A percentile compares a stretch with the other conserved stretches of the same genome.
phyloP scores from a whole-genome alignment of 2,797 vertebrate species.

The Pygocentrus nattereri region DNA sequence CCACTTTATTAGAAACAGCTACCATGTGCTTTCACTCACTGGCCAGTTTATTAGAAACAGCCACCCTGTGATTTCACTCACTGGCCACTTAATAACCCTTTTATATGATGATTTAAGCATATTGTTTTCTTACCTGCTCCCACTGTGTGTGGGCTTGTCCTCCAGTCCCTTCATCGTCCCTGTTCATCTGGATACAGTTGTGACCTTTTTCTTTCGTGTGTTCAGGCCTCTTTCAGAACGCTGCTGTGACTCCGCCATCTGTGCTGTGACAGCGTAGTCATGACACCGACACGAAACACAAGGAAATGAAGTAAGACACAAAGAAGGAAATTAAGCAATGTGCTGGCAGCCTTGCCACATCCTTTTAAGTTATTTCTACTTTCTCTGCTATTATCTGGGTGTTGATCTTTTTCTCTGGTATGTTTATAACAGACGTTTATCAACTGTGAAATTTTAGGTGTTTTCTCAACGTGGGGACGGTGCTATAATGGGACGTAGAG shows the following conservation, averaged over 20 bases:
- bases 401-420: neutral
- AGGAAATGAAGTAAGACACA: slow-evolving; percentile 23
- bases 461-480: too few species aligned
- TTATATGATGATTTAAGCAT: too few species aligned
- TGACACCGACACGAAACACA: slow-evolving; percentile 5
- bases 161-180: slow-evolving; percentile 51
- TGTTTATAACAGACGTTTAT: too few species aligned
- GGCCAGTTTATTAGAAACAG: neutral
- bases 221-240: neutral
- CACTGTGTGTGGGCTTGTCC: slow-evolving; percentile 40
- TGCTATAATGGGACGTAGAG: too few species aligned
- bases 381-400: neutral
- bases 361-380: neutral
- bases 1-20: too few species aligned
- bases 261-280: neutral
- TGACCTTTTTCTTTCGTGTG: slow-evolving; percentile 3
- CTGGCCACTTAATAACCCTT: neutral
- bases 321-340: slow-evolving; percentile 13
- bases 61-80: too few species aligned
- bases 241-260: slow-evolving; percentile 10
- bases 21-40: too few species aligned
- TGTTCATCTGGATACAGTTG: slow-evolving; percentile 26
- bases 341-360: neutral
- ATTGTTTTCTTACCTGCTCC: slow-evolving; percentile 46
- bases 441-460: too few species aligned